Evolutionary conservation across 2,113 vertebrate species (phyloP).

Genomic region (Esox niger): DNA sequence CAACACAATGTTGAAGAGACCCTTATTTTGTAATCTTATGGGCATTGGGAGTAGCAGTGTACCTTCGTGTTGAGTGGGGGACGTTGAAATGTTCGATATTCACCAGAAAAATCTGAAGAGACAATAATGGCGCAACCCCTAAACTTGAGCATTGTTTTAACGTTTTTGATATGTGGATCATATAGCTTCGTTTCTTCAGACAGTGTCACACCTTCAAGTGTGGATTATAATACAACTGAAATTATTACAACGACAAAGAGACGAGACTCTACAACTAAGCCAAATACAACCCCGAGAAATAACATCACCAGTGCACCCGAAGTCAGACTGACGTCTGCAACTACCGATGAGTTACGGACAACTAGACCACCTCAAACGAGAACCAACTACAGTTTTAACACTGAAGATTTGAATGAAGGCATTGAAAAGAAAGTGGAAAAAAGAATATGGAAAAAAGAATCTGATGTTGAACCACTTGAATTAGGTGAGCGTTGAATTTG

Average conservation of each 20-base stretch:
- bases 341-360: constrained; percentile 1
- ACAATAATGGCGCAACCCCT: neutral
- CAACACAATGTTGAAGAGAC: neutral
- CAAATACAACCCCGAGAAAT: neutral
- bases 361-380: neutral
- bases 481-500: constrained; percentile 54
- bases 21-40: neutral
- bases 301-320: constrained; percentile 10
- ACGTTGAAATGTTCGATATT: neutral
- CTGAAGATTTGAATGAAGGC: constrained; percentile 26
- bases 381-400: constrained; percentile 3
- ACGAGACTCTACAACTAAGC: constrained; percentile 17
- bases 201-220: neutral
- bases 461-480: constrained; percentile 31
- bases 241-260: constrained; percentile 2
- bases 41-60: no score
- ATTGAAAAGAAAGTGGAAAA: constrained; percentile 25
- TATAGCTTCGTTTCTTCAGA: neutral
- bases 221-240: neutral
- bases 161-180: constrained; percentile 21
- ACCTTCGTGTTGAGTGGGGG: neutral
- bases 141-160: neutral
- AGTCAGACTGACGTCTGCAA: constrained; percentile 4
- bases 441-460: constrained; percentile 1
- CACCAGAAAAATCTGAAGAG: neutral